These are phyloP conservation scores for Zoanthus solanderi DNA, from an alignment of 92 coral and sea anemone genomes.

Conservation along the genomic window DNA sequence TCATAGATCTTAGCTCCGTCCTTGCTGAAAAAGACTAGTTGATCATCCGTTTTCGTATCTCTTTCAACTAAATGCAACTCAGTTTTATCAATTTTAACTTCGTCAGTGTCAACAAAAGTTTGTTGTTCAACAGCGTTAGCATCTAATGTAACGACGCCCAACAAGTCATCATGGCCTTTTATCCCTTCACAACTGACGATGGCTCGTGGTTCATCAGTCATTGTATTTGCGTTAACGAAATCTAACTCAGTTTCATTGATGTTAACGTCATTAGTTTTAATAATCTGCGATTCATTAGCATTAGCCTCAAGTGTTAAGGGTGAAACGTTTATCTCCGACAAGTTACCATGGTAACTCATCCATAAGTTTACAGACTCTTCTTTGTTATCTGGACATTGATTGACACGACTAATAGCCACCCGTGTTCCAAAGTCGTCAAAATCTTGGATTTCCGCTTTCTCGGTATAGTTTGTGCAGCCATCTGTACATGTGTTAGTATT, in stretches of 20 bases:
- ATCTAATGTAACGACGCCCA: background rate
- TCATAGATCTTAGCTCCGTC: background rate
- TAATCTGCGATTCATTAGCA: background rate
- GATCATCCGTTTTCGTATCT: background rate
- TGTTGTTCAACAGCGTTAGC: background rate
- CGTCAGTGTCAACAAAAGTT: background rate
- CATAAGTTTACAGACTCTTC: background rate
- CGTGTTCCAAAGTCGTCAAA: conserved; percentile 1
- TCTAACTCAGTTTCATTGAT: background rate
- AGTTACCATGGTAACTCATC: conserved; percentile 34
- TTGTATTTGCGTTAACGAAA: background rate
- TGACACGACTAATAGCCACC: background rate
- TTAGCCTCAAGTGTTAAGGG: background rate
- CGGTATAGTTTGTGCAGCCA: background rate
- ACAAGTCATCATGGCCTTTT: background rate
- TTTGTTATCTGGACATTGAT: background rate
- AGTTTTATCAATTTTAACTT: background rate
- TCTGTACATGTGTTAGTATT: background rate
- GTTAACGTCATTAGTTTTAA: background rate
- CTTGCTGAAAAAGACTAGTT: no score
- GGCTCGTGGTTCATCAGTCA: background rate
- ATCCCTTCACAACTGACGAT: background rate
- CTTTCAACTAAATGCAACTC: background rate
- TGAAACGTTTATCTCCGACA: background rate
- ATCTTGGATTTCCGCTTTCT: background rate